Conservation (phyloP, 1,140 invertebrate species). For the Drosophila elegans region DNA sequence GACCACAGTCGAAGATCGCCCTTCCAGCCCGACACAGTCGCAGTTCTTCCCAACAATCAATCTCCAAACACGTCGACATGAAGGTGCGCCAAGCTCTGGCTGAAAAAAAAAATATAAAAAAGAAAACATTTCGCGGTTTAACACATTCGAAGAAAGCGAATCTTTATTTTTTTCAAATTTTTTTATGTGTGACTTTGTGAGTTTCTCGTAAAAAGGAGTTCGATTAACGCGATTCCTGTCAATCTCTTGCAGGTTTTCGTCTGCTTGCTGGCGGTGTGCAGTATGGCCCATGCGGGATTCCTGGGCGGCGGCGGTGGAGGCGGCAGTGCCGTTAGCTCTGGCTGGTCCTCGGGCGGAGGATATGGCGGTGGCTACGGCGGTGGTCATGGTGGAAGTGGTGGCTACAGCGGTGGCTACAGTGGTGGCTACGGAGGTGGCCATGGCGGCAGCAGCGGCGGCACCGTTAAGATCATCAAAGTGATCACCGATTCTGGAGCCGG, state of each 20-base stretch:
- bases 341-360: constrained; percentile 46
- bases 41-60: constrained; percentile 24
- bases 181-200: constrained; percentile 31
- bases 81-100: constrained; percentile 48
- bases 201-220: background rate
- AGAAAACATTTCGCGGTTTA: constrained; percentile 30
- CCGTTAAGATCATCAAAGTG: constrained; percentile 55
- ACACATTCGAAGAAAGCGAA: constrained; percentile 17
- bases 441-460: constrained; percentile 24
- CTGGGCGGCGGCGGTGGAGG: constrained; percentile 53
- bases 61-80: constrained; percentile 41
- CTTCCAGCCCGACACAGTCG: constrained; percentile 51
- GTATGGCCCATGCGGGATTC: constrained; percentile 73
- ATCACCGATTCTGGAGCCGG: constrained; percentile 47
- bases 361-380: constrained; percentile 20
- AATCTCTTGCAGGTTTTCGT: constrained; percentile 65
- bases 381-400: constrained; percentile 34
- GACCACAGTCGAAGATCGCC: constrained; percentile 70
- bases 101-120: background rate
- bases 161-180: constrained; percentile 11
- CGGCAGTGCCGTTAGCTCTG: constrained; percentile 48
- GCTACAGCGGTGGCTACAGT: constrained; percentile 8
- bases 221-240: constrained; percentile 4
- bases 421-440: constrained; percentile 25
- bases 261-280: constrained; percentile 75